A percentile compares a stretch with the other conserved stretches of the same genome.
Evolutionary conservation across 2,797 vertebrate genomes (phyloP).

Genomic region (Eulemur mongoz): DNA sequence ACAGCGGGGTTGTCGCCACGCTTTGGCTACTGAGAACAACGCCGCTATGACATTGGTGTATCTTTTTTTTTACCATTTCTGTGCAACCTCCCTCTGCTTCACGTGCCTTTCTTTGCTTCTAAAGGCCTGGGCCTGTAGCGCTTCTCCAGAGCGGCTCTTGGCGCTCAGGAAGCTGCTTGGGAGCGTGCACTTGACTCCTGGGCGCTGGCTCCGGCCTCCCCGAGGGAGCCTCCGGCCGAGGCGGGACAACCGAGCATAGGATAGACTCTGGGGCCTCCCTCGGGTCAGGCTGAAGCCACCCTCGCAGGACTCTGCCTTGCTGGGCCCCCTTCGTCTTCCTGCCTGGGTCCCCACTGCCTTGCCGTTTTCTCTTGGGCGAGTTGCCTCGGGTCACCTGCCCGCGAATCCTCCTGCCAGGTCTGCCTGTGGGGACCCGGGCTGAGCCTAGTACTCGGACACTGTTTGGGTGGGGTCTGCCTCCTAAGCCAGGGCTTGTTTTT

Average conservation of each 20-base stretch:
- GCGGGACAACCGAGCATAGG: neutral
- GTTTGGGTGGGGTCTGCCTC: too few relatives aligned
- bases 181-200: too few relatives aligned
- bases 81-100: neutral
- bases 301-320: neutral
- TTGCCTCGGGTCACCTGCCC: neutral
- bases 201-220: too few relatives aligned
- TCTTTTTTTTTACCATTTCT: neutral
- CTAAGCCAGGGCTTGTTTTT: neutral
- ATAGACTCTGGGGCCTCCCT: too few relatives aligned
- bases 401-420: too few relatives aligned
- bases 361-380: neutral
- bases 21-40: too few relatives aligned
- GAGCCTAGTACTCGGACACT: too few relatives aligned
- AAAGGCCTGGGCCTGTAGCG: neutral
- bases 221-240: accelerated
- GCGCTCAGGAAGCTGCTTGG: neutral
- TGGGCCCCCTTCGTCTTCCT: too few relatives aligned
- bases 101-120: neutral
- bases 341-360: neutral
- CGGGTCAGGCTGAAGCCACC: too few relatives aligned
- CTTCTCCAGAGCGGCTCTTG: neutral
- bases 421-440: too few relatives aligned
- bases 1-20: neutral
- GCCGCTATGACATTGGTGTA: neutral